phyloP scores from a whole-genome alignment of 2,888 invertebrate species.

The Scaptomyza caliginosa region DNA sequence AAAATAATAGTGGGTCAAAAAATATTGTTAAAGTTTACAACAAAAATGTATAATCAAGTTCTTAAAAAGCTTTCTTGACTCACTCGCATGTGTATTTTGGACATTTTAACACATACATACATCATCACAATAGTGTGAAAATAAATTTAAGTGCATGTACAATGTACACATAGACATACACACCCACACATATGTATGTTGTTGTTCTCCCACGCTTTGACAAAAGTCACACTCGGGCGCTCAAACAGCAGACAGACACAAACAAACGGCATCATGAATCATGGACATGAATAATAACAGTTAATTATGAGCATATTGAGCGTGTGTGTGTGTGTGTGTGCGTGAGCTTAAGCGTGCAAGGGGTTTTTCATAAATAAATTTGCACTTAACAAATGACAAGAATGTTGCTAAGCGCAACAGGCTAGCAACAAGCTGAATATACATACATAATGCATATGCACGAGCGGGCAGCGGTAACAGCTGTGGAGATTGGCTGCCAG shows the following conservation, averaged over 20 bases:
- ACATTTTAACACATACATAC: constrained; percentile 7
- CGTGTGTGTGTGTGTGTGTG: constrained; percentile 6
- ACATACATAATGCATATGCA: background rate
- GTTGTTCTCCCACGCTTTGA: constrained; percentile 56
- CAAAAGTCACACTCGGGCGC: constrained; percentile 41
- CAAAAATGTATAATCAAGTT: too few relatives aligned
- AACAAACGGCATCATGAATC: constrained; percentile 54
- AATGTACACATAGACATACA: background rate
- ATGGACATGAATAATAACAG: constrained; percentile 72
- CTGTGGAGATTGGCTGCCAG: constrained; percentile 32
- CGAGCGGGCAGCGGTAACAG: background rate
- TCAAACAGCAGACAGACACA: constrained; percentile 7
- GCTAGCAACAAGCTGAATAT: constrained; percentile 51
- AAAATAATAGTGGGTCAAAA: background rate
- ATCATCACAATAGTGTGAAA: constrained; percentile 21
- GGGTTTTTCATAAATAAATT: constrained; percentile 73
- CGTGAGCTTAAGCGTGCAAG: constrained; percentile 25
- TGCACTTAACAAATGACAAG: constrained; percentile 70
- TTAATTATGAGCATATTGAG: constrained; percentile 59
- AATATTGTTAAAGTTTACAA: background rate
- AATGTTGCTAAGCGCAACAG: constrained; percentile 76
- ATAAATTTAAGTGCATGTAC: background rate
- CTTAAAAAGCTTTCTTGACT: background rate
- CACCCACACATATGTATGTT: constrained; percentile 13
- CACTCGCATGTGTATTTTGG: background rate